These are phyloP conservation scores for Kryphioiulus occultus DNA, from an alignment of 2,888 invertebrate species.

Conservation along the genomic window DNA sequence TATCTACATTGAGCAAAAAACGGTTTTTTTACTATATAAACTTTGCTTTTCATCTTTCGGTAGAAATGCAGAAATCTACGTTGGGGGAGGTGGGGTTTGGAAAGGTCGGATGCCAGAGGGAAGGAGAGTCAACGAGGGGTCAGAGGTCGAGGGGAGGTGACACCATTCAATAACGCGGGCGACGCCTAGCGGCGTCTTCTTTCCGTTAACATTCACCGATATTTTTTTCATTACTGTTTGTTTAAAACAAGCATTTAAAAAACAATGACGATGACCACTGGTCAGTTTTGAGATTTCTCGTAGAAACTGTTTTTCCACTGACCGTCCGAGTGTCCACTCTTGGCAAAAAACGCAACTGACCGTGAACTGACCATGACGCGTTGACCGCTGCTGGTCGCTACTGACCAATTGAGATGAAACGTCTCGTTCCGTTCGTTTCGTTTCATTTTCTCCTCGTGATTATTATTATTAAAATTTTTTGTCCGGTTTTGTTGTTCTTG, in stretches of 20 bases:
- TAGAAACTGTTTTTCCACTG: background rate
- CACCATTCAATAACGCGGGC: background rate
- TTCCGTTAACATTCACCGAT: background rate
- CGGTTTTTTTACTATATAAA: conserved; percentile 14
- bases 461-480: too few relatives aligned
- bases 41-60: conserved; percentile 7
- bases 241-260: background rate
- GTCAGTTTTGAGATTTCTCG: background rate
- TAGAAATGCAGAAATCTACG: conserved; percentile 17
- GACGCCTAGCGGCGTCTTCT: background rate
- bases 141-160: background rate
- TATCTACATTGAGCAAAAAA: conserved; percentile 19
- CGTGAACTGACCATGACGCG: background rate
- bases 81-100: background rate
- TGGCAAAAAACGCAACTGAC: too few relatives aligned
- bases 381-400: too few relatives aligned
- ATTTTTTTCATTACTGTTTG: background rate
- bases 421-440: too few relatives aligned
- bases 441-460: too few relatives aligned
- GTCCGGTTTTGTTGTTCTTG: background rate
- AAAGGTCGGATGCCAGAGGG: background rate
- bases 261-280: background rate
- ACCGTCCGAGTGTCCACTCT: background rate
- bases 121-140: background rate
- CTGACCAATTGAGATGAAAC: too few relatives aligned